Base-by-base conservation (phyloP, 2,797 vertebrate genomes). In the Onychomys leucogaster region DNA sequence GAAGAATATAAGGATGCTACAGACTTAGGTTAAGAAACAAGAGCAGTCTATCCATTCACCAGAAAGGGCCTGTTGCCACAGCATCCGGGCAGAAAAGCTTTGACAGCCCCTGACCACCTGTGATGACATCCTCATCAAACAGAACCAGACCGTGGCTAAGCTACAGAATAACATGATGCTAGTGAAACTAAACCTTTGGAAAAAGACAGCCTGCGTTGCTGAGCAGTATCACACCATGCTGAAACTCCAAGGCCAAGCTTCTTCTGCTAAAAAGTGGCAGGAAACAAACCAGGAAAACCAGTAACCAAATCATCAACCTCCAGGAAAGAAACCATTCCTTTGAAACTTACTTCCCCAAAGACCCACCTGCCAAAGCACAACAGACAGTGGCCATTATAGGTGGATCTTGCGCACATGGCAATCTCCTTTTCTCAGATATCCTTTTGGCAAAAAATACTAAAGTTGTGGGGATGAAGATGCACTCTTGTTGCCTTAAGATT, bases 111-210 rank as follows among this genome's bases (percentile, higher is more conserved):
- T 99, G 37, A 95, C 96, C 9, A 97, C 84, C 0, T 99, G 99
- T 21, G 99, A 99, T 93, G 99, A 99, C 59, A 99, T 99, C 46
- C 98, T 99, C 46, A 97, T 97, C 84, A 99, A 99, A 98, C 99
- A 99, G 99, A 99, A 99, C 98, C 99, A 99, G 98, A 99, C 99
- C 63, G 97, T 99, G 96, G 98, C 99, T 97, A 99, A 99, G 97
- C 99, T 99, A n/a, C 99, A 99, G 97, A 99, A 99, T 41, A 99
- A 99, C 97, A 98, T 99, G 98, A 98, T 98, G 96, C 98, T 99
- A 94, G 99, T n/a, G n/a, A n/a, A n/a, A n/a, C n/a, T n/a, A n/a
- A n/a, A n/a, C n/a, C n/a, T n/a, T n/a, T n/a, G n/a, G n/a, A n/a
- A n/a, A n/a, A n/a, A n/a, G n/a, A n/a, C n/a, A n/a, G n/a, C n/a